Evolutionary conservation across 2,888 invertebrate species (phyloP).

Genomic region (Macrophya annulata): DNA sequence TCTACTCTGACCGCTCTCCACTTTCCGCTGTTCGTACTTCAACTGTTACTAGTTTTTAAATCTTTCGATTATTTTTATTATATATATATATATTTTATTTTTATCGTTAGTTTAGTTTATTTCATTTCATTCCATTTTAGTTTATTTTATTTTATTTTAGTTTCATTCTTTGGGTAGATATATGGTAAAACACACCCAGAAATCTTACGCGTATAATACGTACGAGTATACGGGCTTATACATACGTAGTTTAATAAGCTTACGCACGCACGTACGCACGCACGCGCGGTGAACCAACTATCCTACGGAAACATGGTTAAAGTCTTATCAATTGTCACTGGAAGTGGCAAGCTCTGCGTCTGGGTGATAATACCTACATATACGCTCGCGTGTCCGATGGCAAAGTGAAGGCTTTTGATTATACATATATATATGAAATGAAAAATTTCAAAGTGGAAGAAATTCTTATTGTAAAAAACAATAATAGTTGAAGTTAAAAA

Average conservation of each 20-base stretch:
- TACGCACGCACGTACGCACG: background rate
- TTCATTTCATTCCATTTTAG: too few species aligned
- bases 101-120: background rate
- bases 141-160: background rate
- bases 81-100: background rate
- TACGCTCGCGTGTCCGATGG: slow-evolving; percentile 13
- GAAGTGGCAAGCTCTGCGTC: slow-evolving; percentile 53
- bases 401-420: background rate
- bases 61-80: background rate
- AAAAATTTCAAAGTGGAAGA: background rate
- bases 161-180: too few species aligned
- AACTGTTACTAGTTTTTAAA: background rate
- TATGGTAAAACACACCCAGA: background rate
- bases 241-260: background rate
- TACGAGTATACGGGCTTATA: too few species aligned
- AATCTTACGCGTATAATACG: too few species aligned
- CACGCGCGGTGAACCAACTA: slow-evolving; percentile 1
- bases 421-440: too few species aligned
- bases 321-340: slow-evolving; percentile 52
- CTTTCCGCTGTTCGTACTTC: background rate
- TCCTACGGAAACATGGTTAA: slow-evolving; percentile 36
- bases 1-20: background rate
- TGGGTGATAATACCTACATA: slow-evolving; percentile 29
- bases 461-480: too few species aligned
- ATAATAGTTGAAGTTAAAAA: too few species aligned